Base-by-base conservation (phyloP, 2,888 invertebrate genomes). In the Melinaea marsaeus region DNA sequence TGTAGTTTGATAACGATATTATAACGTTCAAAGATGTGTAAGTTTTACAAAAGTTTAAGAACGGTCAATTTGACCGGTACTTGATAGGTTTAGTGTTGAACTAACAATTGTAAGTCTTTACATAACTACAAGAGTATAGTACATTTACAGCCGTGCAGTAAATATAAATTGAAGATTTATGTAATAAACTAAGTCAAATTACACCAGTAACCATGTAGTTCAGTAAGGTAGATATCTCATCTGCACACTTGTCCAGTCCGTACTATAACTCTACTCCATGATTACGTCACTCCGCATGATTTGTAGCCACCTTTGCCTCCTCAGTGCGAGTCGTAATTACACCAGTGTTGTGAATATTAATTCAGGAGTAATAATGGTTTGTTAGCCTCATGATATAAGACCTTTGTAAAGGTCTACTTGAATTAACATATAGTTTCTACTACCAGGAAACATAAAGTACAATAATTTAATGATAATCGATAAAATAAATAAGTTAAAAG, bases 211-310 rank as follows among this genome's bases (percentile, higher is more conserved):
- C 51, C 22, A 51, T 6, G 22, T 32, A 51, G 51, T 51, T 51
- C 51, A 51, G 32, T 32, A 32, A 51, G 51, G 51, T 51, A 51
- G 51, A 51, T 51, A 51, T 51, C 32, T 51, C 51, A 32, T 51
- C 51, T 51, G 51, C 51, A 51, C 51, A 51, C 51, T 51, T 51
- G 51, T 51, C 51, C 51, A 51, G 51, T 51, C 22, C 32, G 51
- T 51, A 51, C 51, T 51, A 51, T 51, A 51, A 51, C 51, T 51
- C 51, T 64, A 66, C 61, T 67, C 68, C 62, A 68, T 69, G 67
- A 68, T 69, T 60, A 65, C 65, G 68, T 71, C 69, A 70, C 65
- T 59, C 65, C 55, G 58, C 58, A 60, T 70, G 70, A 71, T 71
- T 71, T 71, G 70, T 69, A 65, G 61, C 60, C 48, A 48, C 64